Conservation (phyloP, 2,113 vertebrate genomes). For the Corythaixoides concolor region DNA sequence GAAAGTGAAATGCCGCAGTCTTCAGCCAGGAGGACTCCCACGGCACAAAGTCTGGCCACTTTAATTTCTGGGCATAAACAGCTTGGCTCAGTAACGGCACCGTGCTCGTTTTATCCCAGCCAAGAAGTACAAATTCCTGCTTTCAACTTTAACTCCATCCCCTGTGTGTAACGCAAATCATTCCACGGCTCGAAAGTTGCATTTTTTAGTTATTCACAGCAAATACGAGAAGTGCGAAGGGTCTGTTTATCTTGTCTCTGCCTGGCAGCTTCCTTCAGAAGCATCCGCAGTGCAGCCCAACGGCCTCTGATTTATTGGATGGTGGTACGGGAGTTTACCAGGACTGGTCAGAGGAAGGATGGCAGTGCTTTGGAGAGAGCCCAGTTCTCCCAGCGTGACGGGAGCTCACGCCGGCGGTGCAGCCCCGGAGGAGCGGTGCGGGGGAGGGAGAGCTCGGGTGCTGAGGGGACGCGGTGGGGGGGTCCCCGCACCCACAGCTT, state of each 20-base stretch:
- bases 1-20: background rate
- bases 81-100: background rate
- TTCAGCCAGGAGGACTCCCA: background rate
- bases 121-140: background rate
- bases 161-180: background rate
- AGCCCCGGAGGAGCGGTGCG: background rate
- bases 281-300: accelerated
- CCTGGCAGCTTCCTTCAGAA: background rate
- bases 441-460: background rate
- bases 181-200: accelerated
- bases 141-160: background rate
- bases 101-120: background rate
- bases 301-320: accelerated
- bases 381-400: background rate
- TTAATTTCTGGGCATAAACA: background rate
- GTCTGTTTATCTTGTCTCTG: background rate
- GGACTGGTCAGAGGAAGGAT: background rate
- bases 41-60: background rate
- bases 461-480: background rate
- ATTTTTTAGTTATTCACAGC: background rate
- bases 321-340: background rate
- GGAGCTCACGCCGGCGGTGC: background rate
- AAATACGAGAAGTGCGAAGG: background rate
- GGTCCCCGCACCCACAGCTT: background rate
- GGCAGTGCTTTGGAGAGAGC: background rate